These are phyloP conservation scores for Oopsacas minuta DNA, from an alignment of 37 sponge, comb jelly and placozoan species.

Conservation along the genomic window DNA sequence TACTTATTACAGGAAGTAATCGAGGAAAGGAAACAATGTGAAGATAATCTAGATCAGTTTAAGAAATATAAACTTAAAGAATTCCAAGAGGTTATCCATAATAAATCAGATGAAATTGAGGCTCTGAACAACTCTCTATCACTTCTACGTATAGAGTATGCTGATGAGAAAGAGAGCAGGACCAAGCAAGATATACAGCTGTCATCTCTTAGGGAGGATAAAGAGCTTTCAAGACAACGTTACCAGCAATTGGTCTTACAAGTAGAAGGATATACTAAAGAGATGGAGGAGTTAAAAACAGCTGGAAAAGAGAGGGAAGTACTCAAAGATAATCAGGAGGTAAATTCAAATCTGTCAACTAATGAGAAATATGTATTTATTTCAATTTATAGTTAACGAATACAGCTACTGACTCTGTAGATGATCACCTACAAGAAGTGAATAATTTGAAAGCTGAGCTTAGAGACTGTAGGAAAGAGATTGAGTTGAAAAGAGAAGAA, in stretches of 20 bases:
- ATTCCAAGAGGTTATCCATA: not conserved
- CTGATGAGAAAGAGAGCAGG: not conserved
- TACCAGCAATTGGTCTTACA: not conserved
- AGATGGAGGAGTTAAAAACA: not conserved
- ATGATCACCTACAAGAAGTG: not conserved
- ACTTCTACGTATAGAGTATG: not conserved
- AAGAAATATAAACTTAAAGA: conserved; percentile 5
- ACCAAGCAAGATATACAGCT: not conserved
- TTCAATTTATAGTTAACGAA: not conserved
- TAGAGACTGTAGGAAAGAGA: not conserved
- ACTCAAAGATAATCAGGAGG: no score
- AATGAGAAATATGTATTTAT: not conserved
- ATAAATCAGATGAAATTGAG: not conserved
- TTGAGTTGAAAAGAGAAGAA: not conserved
- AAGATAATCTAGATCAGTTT: not conserved
- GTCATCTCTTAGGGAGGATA: not conserved
- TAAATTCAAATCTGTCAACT: not conserved
- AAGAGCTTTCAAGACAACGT: not conserved
- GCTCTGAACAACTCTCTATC: not conserved
- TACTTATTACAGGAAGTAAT: no score
- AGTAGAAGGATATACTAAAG: not conserved
- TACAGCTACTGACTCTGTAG: not conserved
- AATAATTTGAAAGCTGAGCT: not conserved
- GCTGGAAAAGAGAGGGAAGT: no score
- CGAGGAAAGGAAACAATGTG: not conserved